Percentiles rank a stretch among this genome's conserved stretches.
Conservation (phyloP, 2,888 invertebrate species). For the Amphipoea oculea region DNA sequence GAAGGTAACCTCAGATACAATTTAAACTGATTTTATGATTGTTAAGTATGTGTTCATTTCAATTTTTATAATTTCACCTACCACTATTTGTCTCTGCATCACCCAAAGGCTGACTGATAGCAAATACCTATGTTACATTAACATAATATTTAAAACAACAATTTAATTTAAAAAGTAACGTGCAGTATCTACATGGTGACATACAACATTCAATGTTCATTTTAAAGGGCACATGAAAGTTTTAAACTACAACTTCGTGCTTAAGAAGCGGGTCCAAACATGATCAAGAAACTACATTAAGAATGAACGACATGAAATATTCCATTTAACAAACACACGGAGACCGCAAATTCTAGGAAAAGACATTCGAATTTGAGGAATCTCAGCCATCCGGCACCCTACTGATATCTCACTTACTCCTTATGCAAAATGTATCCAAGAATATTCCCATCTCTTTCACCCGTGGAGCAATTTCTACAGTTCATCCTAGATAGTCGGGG, state of each 20-base stretch:
- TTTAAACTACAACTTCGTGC: conserved; percentile 9
- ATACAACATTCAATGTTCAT: neutral
- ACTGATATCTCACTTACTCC: conserved; percentile 37
- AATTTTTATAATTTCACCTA: neutral
- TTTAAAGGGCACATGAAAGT: neutral
- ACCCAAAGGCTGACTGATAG: no score
- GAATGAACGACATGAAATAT: conserved; percentile 47
- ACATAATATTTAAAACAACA: neutral
- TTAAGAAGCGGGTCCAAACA: conserved; percentile 33
- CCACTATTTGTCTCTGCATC: neutral
- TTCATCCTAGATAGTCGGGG: conserved; percentile 48
- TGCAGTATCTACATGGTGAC: neutral
- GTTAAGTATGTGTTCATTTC: neutral
- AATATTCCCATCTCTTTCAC: conserved; percentile 34
- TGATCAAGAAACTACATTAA: conserved; percentile 36
- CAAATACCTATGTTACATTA: neutral
- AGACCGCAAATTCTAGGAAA: conserved; percentile 43
- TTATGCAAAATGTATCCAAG: conserved; percentile 20
- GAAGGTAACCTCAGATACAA: neutral
- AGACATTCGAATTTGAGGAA: conserved; percentile 58
- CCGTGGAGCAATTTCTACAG: conserved; percentile 38
- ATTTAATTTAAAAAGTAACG: neutral
- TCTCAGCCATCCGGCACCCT: conserved; percentile 40
- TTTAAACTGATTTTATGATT: neutral
- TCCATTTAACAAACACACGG: conserved; percentile 48